Base-by-base conservation (phyloP, 2,113 vertebrate species). In the Mus pahari region DNA sequence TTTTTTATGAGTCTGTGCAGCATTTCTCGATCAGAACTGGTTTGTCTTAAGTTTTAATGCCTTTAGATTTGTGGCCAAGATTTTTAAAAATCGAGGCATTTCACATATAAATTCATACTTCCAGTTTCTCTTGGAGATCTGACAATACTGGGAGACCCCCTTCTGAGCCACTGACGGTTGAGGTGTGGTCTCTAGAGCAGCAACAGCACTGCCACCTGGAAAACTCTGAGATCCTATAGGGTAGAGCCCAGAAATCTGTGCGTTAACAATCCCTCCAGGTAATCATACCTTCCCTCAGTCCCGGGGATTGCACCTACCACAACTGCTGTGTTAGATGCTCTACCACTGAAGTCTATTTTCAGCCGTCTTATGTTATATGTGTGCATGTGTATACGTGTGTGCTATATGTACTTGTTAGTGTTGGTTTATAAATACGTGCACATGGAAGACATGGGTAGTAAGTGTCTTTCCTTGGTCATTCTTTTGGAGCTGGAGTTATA, bases 1-100 rank as follows among this genome's bases (percentile, higher is more conserved):
- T 58, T 2, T 48, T 48, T 28, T 11, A 33, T 17, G 39, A 36
- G 74, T 48, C 22, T n/a, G 7, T 7, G 14, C 4, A 5, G 13
- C 31, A 26, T 70, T 90, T 28, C 42, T 92, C 78, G 60, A 53
- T 71, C 71, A 82, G 84, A 92, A 91, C 81, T 45, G 45, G 14
- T 83, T 45, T 71, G 58, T 64, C 45, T 95, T 22, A 28, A 4
- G 9, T 62, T 91, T 91, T 64, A 87, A 78, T 95, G 53, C 87
- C 89, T 93, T 87, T 89, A n/a, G 39, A 86, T 86, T 83, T 95
- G 48, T 89, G 68, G 28, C 42, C 79, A 97, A 48, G 31, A 71
- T 90, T 90, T 94, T 58, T 1, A 28, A 16, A 91, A 95, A 42
- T 64, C 5, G 64, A 31, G 42, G 70, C 11, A 60, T 79, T 91